phyloP scores from a whole-genome alignment of 1,140 invertebrate species.

The Hypsibius dujardini region DNA sequence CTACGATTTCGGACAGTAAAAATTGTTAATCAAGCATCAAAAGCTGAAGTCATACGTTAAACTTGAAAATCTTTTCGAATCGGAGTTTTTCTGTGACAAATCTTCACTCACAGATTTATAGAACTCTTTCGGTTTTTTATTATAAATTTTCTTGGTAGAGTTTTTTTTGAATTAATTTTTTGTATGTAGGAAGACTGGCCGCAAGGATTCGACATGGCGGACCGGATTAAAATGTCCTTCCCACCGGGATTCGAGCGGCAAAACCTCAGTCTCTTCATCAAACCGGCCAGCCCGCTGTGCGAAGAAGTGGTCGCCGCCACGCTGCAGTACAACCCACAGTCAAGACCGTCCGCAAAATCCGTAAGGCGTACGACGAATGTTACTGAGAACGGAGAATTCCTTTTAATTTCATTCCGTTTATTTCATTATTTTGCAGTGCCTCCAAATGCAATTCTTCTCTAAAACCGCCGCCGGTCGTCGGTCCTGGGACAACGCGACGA shows the following conservation, averaged over 20 bases:
- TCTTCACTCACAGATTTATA: neutral
- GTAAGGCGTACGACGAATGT: no score
- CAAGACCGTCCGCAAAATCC: neutral
- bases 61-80: no score
- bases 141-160: no score
- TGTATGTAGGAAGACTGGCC: constrained; percentile 65
- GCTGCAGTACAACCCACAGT: constrained; percentile 7
- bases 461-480: neutral
- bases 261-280: neutral
- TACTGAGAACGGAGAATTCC: no score
- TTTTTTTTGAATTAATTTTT: constrained; percentile 17
- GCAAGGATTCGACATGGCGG: constrained; percentile 77
- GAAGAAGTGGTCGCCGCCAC: neutral
- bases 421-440: neutral
- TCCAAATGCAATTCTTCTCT: constrained; percentile 2
- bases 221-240: constrained; percentile 88
- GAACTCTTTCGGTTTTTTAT: no score
- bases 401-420: no score
- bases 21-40: no score
- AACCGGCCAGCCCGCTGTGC: neutral
- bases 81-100: constrained; percentile 19
- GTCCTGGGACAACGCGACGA: neutral
- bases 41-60: no score
- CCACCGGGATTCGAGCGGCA: constrained; percentile 37
- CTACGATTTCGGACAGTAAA: neutral